Base-by-base conservation (phyloP, 2,888 invertebrate genomes). In the Spilarctia lutea region DNA sequence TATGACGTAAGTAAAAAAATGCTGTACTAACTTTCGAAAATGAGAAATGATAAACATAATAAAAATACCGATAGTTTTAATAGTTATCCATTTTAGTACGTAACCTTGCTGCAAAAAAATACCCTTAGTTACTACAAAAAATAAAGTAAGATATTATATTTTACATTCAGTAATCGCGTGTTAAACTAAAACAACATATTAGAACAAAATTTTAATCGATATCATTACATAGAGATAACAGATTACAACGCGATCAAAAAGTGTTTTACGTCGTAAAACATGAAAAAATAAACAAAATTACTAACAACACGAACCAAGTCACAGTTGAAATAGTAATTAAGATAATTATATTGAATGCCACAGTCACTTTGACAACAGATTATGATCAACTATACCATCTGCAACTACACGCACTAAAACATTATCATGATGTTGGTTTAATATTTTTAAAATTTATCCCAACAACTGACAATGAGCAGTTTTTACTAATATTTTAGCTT, bases 1-100 rank as follows among this genome's bases (percentile, higher is more conserved):
- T 96, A 96, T 77, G 95, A 96, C 90, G 97, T 97, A 93, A 90
- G 85, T 79, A 56, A 56, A n/a, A 56, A 24, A 56, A 52, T n/a
- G n/a, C n/a, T n/a, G n/a, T n/a, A n/a, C n/a, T n/a, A n/a, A n/a
- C n/a, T n/a, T n/a, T n/a, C n/a, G n/a, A n/a, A n/a, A n/a, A 24
- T 56, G 35, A n/a, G 11, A 56, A 27, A 2, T 60, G 13, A 13
- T 13, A 1, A 16, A 10, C 27, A 16, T 63, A 16, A 3, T 27
- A 63, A 63, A 63, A 63, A 63, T 56, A 56, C 11, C 13, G 7
- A 27, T 63, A 6, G 7, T 6, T 30, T 30, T 18, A 30, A 30
- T 63, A 4, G 4, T 63, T 6, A 16, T 27, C 6, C 16, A 27
- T 63, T 63, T 30, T 13, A 30, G 2, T 30, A 63, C 6, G 30